These are phyloP conservation scores for Diadophis punctatus DNA, from an alignment of 2,113 vertebrate genomes.

Conservation along the genomic window DNA sequence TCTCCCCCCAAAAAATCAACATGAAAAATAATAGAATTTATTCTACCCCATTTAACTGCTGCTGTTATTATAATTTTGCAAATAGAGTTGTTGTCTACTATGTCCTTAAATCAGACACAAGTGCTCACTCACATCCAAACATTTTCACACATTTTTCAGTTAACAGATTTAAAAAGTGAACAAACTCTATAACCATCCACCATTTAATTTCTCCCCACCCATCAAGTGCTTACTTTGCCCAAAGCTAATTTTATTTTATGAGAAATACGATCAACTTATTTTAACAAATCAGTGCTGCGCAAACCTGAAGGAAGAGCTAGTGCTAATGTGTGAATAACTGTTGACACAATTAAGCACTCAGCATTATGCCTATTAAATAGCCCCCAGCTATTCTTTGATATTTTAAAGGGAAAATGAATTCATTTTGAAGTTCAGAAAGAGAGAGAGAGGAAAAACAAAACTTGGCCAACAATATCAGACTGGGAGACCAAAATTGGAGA, in stretches of 20 bases:
- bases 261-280: constrained; percentile 61
- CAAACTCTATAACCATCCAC: constrained; percentile 38
- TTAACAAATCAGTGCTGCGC: constrained; percentile 58
- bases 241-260: constrained; percentile 64
- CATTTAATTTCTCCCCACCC: constrained; percentile 32
- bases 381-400: constrained; percentile 44
- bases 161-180: constrained; percentile 18
- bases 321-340: constrained; percentile 62
- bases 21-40: background rate
- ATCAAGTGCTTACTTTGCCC: constrained; percentile 41
- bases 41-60: background rate
- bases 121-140: background rate
- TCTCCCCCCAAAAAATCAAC: background rate
- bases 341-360: constrained; percentile 59
- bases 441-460: background rate
- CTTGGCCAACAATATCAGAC: background rate
- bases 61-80: background rate
- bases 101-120: constrained; percentile 19
- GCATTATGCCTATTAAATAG: constrained; percentile 50
- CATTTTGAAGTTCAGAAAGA: constrained; percentile 1
- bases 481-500: background rate
- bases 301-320: constrained; percentile 52
- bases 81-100: background rate
- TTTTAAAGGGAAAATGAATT: constrained; percentile 39
- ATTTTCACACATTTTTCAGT: constrained; percentile 3